A percentile compares a stretch with the other conserved stretches of the same genome.
Evolutionary conservation across 2,797 vertebrate genomes (phyloP).

Genomic region (Macropodus opercularis): DNA sequence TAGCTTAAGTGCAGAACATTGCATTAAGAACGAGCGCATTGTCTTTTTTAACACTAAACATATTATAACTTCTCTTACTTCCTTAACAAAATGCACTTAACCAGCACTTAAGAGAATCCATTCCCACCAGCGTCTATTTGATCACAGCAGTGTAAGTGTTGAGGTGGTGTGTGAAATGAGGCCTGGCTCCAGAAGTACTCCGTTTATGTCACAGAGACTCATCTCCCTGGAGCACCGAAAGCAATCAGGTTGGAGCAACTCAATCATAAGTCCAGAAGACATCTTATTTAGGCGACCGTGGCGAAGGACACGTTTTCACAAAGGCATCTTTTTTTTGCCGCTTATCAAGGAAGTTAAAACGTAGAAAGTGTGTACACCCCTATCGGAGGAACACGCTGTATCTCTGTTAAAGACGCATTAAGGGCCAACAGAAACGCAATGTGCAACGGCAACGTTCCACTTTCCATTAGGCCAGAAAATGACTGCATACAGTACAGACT

Average conservation of each 20-base stretch:
- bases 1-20: constrained; percentile 70
- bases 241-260: constrained; percentile 38
- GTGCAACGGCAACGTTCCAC: too few species aligned
- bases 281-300: constrained; percentile 11
- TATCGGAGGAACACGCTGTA: too few species aligned
- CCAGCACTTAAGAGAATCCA: constrained; percentile 72
- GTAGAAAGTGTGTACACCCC: too few species aligned
- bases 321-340: constrained; percentile 6
- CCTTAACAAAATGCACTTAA: constrained; percentile 77
- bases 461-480: too few species aligned
- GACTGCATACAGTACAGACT: too few species aligned
- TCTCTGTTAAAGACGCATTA: too few species aligned
- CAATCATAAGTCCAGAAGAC: constrained; percentile 16
- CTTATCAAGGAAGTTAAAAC: constrained; percentile 14
- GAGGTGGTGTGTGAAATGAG: constrained; percentile 67
- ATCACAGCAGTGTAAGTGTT: constrained; percentile 61
- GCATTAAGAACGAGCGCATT: constrained; percentile 68
- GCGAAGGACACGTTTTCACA: not conserved
- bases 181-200: constrained; percentile 34
- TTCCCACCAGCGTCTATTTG: constrained; percentile 71
- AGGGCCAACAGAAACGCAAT: too few species aligned
- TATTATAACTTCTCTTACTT: constrained; percentile 78
- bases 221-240: constrained; percentile 33
- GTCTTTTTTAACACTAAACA: constrained; percentile 72
- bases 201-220: constrained; percentile 57